These are phyloP conservation scores for Hippopotamus amphibius DNA, from an alignment of 2,113 vertebrate species.

Conservation along the genomic window DNA sequence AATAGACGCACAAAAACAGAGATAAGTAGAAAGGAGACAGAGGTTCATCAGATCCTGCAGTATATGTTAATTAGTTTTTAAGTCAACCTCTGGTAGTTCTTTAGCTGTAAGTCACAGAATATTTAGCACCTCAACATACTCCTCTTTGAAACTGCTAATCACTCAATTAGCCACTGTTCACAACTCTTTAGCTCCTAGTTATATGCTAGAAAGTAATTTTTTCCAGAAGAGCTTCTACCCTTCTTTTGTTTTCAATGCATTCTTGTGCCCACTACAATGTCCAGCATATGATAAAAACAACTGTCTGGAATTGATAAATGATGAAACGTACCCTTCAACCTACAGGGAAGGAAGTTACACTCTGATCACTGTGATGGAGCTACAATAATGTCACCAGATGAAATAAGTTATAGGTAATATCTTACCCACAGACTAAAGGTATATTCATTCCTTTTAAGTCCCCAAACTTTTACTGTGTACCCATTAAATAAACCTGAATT, in stretches of 20 bases:
- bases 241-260: not conserved
- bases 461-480: not conserved
- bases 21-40: not conserved
- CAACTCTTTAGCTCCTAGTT: conserved; percentile 6
- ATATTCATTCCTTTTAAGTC: conserved; percentile 3
- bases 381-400: not conserved
- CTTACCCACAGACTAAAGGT: not conserved
- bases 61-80: conserved; percentile 67
- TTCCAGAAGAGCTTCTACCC: not conserved
- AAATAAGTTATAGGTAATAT: not conserved
- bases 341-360: not conserved
- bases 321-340: not conserved
- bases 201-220: not conserved
- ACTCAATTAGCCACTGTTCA: conserved; percentile 43
- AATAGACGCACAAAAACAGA: not conserved
- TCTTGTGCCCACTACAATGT: not conserved
- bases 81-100: conserved; percentile 13
- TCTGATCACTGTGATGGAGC: not conserved
- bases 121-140: conserved; percentile 61
- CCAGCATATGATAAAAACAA: not conserved
- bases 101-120: conserved; percentile 40
- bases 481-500: not conserved
- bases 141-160: conserved; percentile 59
- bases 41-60: not conserved
- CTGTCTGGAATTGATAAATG: not conserved